A percentile compares a stretch with the other conserved stretches of the same genome.
phyloP scores from a whole-genome alignment of 2,797 vertebrate species.

The Ammospiza maritima region DNA sequence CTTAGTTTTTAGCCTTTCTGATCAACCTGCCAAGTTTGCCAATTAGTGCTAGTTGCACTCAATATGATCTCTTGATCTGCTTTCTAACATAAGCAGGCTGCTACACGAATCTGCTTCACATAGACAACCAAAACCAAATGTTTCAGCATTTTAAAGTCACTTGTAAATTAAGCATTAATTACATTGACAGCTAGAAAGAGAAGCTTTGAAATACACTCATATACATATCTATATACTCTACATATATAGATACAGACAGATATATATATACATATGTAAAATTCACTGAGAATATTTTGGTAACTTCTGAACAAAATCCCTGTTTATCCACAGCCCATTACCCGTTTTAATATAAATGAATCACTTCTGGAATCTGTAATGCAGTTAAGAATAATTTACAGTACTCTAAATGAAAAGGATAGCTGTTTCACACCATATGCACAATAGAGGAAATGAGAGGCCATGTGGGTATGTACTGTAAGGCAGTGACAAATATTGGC shows the following conservation, averaged over 20 bases:
- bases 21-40: slow-evolving; percentile 11
- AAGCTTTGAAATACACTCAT: background rate
- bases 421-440: background rate
- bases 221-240: too few species aligned
- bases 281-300: background rate
- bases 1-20: slow-evolving; percentile 16
- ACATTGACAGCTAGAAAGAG: background rate
- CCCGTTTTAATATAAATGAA: background rate
- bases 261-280: background rate
- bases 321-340: background rate
- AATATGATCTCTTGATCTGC: background rate
- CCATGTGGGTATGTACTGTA: background rate
- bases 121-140: background rate
- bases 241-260: background rate
- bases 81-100: background rate
- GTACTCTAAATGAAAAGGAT: background rate
- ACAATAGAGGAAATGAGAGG: background rate
- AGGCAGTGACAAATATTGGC: background rate
- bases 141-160: background rate
- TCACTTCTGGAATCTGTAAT: background rate
- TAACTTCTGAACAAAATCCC: background rate
- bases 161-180: background rate
- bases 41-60: slow-evolving; percentile 19
- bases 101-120: background rate
- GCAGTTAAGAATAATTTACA: background rate